phyloP scores from a whole-genome alignment of 2,888 invertebrate genomes.

The Scelioninae gen. 2 region DNA sequence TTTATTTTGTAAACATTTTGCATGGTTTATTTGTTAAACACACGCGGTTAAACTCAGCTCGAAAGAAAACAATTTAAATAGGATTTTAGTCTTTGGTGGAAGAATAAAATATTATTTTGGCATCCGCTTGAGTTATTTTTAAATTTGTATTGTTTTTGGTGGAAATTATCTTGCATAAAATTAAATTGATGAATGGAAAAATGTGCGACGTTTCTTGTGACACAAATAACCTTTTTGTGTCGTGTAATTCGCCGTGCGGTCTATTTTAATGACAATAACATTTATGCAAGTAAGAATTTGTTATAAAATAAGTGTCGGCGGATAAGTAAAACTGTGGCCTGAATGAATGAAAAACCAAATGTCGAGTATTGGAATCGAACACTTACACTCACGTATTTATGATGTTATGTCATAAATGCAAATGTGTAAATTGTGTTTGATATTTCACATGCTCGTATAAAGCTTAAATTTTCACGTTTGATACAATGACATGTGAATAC shows the following conservation, averaged over 20 bases:
- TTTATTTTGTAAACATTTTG: slow-evolving; percentile 1
- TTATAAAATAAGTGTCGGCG: slow-evolving; percentile 5
- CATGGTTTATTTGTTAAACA: slow-evolving; percentile 1
- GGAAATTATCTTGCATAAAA: no score
- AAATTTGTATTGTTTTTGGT: neutral
- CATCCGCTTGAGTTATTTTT: neutral
- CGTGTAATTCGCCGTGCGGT: no score
- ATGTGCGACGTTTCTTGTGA: no score
- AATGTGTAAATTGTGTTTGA: slow-evolving; percentile 24
- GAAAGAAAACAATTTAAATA: neutral
- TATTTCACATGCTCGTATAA: slow-evolving; percentile 13
- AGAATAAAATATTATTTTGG: neutral
- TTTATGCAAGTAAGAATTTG: neutral
- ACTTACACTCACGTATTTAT: slow-evolving; percentile 20
- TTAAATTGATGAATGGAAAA: no score
- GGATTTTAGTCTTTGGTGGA: neutral
- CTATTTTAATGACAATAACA: neutral
- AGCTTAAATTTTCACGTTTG: slow-evolving; percentile 6
- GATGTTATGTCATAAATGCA: slow-evolving; percentile 38
- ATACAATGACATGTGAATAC: neutral
- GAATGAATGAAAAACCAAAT: slow-evolving; percentile 27
- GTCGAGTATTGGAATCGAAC: slow-evolving; percentile 25
- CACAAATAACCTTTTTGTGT: no score
- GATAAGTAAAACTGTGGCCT: slow-evolving; percentile 3
- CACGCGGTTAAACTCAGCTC: neutral